Evolutionary conservation across 2,113 vertebrate genomes (phyloP), one percentile per base, ranked within the genome.

Genomic region (Murina feae): DNA sequence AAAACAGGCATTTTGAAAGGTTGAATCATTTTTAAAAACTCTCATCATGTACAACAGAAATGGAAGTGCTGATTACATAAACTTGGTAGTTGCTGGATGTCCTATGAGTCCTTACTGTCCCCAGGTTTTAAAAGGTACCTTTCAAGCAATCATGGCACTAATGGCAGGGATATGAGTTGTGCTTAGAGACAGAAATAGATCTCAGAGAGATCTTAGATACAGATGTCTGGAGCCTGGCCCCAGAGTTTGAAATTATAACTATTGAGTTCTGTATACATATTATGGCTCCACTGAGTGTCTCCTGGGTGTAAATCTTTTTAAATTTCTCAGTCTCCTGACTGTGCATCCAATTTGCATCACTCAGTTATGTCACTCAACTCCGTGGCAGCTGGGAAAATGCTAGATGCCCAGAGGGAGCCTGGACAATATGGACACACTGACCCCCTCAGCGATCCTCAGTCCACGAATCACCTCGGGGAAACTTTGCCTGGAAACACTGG

Each of bases 151-250:
- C 10, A 39, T 68, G 32, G 74, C 47, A 53, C 37, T 96, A 80
- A 96, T 91, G 86, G 93, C 42, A 90, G 91, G 63, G 37, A 1
- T 28, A 12, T 1, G 83, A 84, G 18, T 65, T 5, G 11, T 76
- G 90, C 82, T 72, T 65, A 47, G 80, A 96, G 87, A 82, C 87
- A 87, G 90, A 90, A 92, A 69, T 35, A 42, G 44, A 72, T 84
- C 87, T 91, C 66, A 76, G 75, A 79, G 58, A 94, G 71, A 96
- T 91, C 93, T 53, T 23, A 75, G 86, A 83, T 72, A n/a, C 83
- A 89, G 95, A 94, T 90, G 92, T 96, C 96, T 97, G 95, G 92
- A 96, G 87, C 74, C 93, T 76, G 91, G 90, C 75, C 81, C 39
- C 55, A 49, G 95, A 85, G 47, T 84, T 60, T 76, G 69, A 96